A percentile compares a stretch with the other conserved stretches of the same genome.
Conservation (phyloP, 2,797 vertebrate species). For the Poecilia picta region DNA sequence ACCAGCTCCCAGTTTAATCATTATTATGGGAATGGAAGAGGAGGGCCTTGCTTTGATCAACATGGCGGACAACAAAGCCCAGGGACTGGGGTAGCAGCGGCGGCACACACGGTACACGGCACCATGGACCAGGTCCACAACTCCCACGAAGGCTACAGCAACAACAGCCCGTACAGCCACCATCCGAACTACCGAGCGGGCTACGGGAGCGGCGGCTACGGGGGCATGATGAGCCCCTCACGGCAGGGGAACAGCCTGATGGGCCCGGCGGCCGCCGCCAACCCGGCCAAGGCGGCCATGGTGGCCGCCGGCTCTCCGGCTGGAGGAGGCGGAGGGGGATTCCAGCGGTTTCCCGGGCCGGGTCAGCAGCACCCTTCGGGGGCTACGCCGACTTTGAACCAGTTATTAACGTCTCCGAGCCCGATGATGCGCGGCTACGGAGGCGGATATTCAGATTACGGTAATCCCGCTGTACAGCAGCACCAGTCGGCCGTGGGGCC, state of each 20-base stretch:
- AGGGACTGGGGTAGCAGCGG: constrained; percentile 84
- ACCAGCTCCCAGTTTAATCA: constrained; percentile 86
- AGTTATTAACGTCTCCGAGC: constrained; percentile 91
- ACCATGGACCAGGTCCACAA: constrained; percentile 90
- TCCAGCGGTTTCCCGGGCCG: constrained; percentile 82
- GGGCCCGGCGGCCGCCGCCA: constrained; percentile 75
- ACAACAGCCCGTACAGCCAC: constrained; percentile 88
- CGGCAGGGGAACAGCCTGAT: constrained; percentile 80
- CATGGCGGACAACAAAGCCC: constrained; percentile 99
- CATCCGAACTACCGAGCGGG: constrained; percentile 87
- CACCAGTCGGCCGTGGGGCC: constrained; percentile 60
- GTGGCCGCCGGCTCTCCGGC: constrained; percentile 77
- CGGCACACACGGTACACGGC: constrained; percentile 81
- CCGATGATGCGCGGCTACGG: constrained; percentile 91
- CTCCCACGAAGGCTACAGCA: constrained; percentile 89
- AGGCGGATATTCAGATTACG: constrained; percentile 87
- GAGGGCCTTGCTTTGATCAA: constrained; percentile 95
- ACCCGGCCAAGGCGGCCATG: constrained; percentile 82
- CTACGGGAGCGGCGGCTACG: constrained; percentile 85
- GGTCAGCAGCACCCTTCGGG: constrained; percentile 86
- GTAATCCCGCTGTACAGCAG: constrained; percentile 74
- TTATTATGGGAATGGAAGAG: constrained; percentile 90
- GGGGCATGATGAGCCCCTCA: constrained; percentile 87
- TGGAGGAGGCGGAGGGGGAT: constrained; percentile 73
- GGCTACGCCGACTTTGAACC: constrained; percentile 92